Evolutionary conservation across 2,888 invertebrate genomes (phyloP), one percentile per base, ranked within the genome.

Genomic region (Monochamus alternatus): DNA sequence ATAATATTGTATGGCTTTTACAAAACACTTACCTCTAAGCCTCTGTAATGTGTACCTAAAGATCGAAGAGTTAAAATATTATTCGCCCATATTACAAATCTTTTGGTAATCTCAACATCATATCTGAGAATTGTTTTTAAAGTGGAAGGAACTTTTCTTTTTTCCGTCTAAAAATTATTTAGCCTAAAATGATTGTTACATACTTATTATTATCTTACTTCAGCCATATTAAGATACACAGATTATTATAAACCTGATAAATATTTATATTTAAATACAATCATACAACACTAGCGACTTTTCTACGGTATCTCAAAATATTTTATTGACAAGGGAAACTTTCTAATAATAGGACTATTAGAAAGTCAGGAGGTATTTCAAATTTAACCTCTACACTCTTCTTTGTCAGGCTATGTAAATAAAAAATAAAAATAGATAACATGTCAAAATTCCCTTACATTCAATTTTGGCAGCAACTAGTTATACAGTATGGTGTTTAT

Each of bases 101-200:
- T 89, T 77, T 91, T 91, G 0, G 92, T 92, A 64, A 91, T 81
- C 81, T 90, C 88, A 22, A 89, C 88, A 87, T 92, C 92, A 81
- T 89, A 88, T 47, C 88, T 87, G 66, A 92, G 86, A 75, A 92
- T 80, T 81, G 88, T 90, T 81, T 89, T 89, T 81, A 92, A 83
- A 87, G 89, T 89, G 81, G 89, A 89, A 73, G 91, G 90, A 4
- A 91, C 89, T 62, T 73, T 66, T 63, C 79, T 75, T 63, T 86
- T 86, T 38, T 70, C 76, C 30, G 65, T 70, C 86, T 86, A 75
- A 76, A 86, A 83, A n/a, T 55, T 14, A 55, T 47, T 47, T 8
- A 47, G 5, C 8, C 8, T 47, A 0, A 12, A 47, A 38, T 38
- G 1, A 38, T 38, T 38, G 38, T 38, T 12, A 47, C 12, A 47